Base-by-base conservation (phyloP, 2,888 invertebrate species). In the Dastarcus helophoroides region DNA sequence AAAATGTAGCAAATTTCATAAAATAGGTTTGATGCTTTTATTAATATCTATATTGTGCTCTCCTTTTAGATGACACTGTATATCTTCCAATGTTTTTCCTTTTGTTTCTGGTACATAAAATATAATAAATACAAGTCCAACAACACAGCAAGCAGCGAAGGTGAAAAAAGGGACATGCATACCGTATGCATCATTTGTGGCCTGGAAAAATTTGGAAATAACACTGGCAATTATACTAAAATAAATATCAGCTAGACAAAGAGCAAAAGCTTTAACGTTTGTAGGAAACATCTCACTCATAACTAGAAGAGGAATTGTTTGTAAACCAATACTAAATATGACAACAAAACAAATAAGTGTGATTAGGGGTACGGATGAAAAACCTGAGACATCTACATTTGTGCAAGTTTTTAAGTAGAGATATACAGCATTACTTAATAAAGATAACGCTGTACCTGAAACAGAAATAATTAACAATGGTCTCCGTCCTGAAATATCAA, bases 281-380 rank as follows among this genome's bases (percentile, higher is more conserved):
- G 65, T 50, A 32, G 75, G 65, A 50, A 75, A 68, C 6, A 71
- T 46, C 50, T 72, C 71, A 0, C 66, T 63, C 41, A 69, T 57
- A 30, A 69, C 56, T 23, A 68, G 53, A 40, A 67, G 63, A 0
- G 69, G 69, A 25, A 71, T 50, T 0, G 67, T 67, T 2, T 68
- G 64, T 32, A 69, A 57, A 1, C 70, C 70, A n/a, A 68, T 38
- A 15, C 65, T 64, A 30, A 67, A 68, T 26, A 64, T 59, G 2
- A 64, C 54, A 22, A 69, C 61, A 44, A 64, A 70, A 1, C 54
- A 32, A 8, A 68, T 53, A n/a, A 71, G 45, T 3, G 64, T 58
- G 1, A 56, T 43, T 3, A 69, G 44, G 0, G 67, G 68, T 3
- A 70, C 30, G 53, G 60, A 64, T 1, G 51, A 50, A 14, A 61